Percentiles rank a stretch among this genome's conserved stretches.
phyloP scores from a whole-genome alignment of 2,797 vertebrate genomes.

The Harpagifer antarcticus region DNA sequence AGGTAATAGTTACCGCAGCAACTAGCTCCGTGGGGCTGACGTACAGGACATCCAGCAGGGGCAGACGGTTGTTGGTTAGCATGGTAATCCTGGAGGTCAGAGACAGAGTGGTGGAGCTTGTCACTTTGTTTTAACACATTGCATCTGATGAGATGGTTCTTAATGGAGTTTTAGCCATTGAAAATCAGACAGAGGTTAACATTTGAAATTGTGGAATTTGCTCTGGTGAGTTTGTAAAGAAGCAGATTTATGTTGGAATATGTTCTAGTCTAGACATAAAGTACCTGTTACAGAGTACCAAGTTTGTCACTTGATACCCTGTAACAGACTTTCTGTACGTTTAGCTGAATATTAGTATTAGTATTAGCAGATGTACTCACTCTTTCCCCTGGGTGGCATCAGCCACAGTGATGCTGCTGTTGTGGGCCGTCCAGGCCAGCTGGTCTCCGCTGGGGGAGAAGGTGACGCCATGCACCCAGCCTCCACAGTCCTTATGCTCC shows the following conservation, averaged over 20 bases:
- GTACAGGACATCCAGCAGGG: constrained; percentile 77
- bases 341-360: neutral
- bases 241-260: neutral
- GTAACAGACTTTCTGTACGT: neutral
- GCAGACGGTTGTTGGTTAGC: constrained; percentile 76
- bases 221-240: neutral
- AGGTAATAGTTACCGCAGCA: constrained; percentile 75
- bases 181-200: neutral
- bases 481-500: constrained; percentile 86
- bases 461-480: constrained; percentile 87
- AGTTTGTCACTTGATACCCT: neutral
- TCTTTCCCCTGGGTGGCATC: constrained; percentile 83
- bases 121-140: no score
- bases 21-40: constrained; percentile 81
- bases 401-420: constrained; percentile 84
- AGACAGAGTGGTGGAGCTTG: neutral
- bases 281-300: no score
- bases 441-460: constrained; percentile 88
- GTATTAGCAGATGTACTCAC: constrained; percentile 69
- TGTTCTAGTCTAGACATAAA: neutral
- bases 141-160: no score
- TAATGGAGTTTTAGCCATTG: neutral
- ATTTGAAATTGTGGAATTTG: neutral
- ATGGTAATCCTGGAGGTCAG: constrained; percentile 80
- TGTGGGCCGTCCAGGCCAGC: constrained; percentile 86